phyloP scores from a whole-genome alignment of 2,888 invertebrate species.

The Lithophane leautieri region DNA sequence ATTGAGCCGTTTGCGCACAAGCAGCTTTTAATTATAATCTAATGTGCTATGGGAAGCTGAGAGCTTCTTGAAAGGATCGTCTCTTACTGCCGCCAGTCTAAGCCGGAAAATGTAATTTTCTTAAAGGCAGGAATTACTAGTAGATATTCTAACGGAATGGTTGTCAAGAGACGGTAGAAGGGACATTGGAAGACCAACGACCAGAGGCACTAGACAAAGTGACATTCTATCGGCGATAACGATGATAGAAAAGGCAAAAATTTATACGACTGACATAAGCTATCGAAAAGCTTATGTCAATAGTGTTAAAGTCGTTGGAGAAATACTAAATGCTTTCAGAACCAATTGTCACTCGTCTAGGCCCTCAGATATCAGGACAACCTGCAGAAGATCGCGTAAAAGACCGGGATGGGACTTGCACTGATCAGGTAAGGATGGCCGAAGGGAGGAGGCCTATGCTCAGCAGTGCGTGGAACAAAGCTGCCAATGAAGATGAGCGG shows the following conservation, averaged over 20 bases:
- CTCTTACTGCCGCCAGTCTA: slow-evolving; percentile 1
- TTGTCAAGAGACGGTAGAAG: background rate
- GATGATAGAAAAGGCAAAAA: no score
- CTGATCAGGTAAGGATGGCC: background rate
- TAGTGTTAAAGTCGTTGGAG: no score
- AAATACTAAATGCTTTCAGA: no score
- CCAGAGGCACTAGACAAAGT: background rate
- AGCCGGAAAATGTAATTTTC: background rate
- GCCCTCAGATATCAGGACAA: background rate
- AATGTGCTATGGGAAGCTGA: slow-evolving; percentile 61
- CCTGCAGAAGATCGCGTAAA: background rate
- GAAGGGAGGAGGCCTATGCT: background rate
- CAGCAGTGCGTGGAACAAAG: background rate
- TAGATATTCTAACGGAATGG: background rate
- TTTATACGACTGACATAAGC: no score
- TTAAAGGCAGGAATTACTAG: background rate
- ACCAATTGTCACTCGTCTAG: no score
- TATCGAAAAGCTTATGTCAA: no score
- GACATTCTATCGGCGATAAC: no score
- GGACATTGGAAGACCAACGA: background rate
- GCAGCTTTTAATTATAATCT: slow-evolving; percentile 67
- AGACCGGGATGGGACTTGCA: background rate
- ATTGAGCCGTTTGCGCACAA: slow-evolving; percentile 52
- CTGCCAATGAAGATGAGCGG: background rate
- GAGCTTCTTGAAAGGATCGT: slow-evolving; percentile 17